Evolutionary conservation across 2,797 vertebrate genomes (phyloP).

Genomic region (Babyrousa celebensis): DNA sequence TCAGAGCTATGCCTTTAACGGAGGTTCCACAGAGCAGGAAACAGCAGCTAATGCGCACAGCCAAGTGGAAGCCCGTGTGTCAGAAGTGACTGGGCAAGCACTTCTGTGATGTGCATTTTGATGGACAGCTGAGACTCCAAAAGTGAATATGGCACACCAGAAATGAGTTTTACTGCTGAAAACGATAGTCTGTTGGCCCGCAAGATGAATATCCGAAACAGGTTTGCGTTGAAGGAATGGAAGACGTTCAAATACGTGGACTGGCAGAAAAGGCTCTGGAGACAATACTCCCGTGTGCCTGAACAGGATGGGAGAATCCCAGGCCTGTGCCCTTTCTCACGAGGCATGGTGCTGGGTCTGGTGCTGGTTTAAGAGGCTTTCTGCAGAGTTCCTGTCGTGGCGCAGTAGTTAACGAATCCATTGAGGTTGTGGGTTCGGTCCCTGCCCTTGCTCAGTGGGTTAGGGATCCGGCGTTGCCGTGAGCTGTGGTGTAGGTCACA

Average conservation of each 20-base stretch:
- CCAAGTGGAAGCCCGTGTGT: neutral
- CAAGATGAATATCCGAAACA: neutral
- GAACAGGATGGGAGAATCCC: neutral
- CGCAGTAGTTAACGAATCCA: no score
- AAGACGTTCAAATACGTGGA: neutral
- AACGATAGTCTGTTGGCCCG: neutral
- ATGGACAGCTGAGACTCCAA: neutral
- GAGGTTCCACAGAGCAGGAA: neutral
- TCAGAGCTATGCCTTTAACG: neutral
- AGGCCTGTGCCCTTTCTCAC: neutral
- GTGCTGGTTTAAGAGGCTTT: neutral
- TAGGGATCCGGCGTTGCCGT: no score
- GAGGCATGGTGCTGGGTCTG: neutral
- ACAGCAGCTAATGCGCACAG: neutral
- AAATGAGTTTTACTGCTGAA: conserved; percentile 22
- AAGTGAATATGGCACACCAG: neutral
- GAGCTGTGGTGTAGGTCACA: no score
- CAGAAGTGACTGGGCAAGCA: neutral
- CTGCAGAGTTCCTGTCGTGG: neutral
- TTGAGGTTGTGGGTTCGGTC: no score
- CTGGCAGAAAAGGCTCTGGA: neutral
- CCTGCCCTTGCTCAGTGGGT: no score
- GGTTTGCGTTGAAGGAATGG: neutral
- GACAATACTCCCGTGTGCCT: neutral
- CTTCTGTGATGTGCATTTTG: neutral